Percentiles rank a stretch among this genome's conserved stretches.
phyloP scores from a whole-genome alignment of 23 tunicate species.

The Trididemnum nubilum region DNA sequence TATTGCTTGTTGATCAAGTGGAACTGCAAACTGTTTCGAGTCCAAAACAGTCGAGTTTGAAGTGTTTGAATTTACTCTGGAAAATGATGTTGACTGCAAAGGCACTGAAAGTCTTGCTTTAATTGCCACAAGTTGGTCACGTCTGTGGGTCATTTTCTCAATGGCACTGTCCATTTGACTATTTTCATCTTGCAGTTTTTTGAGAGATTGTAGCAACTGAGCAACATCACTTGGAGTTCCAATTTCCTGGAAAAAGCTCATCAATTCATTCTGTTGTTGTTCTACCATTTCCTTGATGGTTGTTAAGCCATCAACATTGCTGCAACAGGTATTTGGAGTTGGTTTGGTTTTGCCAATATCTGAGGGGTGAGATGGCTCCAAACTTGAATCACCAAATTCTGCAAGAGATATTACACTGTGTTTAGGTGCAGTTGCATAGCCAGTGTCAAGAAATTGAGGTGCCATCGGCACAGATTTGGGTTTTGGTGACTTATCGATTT shows the following conservation, averaged over 20 bases:
- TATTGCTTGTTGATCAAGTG: slow-evolving; percentile 6
- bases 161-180: slow-evolving; percentile 39
- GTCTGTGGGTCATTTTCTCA: slow-evolving; percentile 57
- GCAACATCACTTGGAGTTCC: slow-evolving; percentile 63
- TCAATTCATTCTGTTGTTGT: slow-evolving; percentile 44
- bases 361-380: slow-evolving; percentile 47
- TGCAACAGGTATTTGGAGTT: slow-evolving; percentile 5
- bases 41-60: not conserved
- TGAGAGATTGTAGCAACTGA: slow-evolving; percentile 44
- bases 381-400: slow-evolving; percentile 40
- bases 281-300: slow-evolving; percentile 61
- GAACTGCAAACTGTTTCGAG: slow-evolving; percentile 3
- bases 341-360: slow-evolving; percentile 49
- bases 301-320: slow-evolving; percentile 50
- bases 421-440: slow-evolving; percentile 55
- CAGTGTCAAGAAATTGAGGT: slow-evolving; percentile 4
- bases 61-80: not conserved
- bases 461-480: not conserved
- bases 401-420: slow-evolving; percentile 56
- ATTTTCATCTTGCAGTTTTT: slow-evolving; percentile 56
- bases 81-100: slow-evolving; percentile 1
- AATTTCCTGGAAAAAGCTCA: slow-evolving; percentile 64
- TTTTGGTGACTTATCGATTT: slow-evolving; percentile 1
- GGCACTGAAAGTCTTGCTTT: slow-evolving; percentile 59
- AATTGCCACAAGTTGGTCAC: slow-evolving; percentile 60